Percentiles rank a stretch among this genome's conserved stretches.
phyloP scores from a whole-genome alignment of 2,113 vertebrate species.

The Grammomys dolichurus region DNA sequence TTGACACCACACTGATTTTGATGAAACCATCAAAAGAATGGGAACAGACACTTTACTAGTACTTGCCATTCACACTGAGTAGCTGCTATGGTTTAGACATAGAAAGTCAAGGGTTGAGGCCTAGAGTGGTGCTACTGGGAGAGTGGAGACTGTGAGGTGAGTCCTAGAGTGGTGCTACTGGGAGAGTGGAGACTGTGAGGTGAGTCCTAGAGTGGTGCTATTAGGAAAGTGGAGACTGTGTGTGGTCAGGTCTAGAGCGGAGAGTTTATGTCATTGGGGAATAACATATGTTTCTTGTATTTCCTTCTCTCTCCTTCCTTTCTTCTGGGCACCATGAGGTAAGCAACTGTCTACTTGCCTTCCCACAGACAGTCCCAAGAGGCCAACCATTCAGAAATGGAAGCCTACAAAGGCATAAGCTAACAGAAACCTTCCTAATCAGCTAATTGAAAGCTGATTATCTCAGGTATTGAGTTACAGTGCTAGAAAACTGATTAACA shows the following conservation, averaged over 20 bases:
- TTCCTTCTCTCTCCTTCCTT: not conserved
- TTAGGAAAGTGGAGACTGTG: no score
- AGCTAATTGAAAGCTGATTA: not conserved
- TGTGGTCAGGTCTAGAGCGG: not conserved
- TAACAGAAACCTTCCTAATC: not conserved
- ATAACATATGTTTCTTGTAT: not conserved
- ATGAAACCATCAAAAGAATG: constrained; percentile 3
- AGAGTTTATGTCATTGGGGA: not conserved
- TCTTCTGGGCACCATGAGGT: not conserved
- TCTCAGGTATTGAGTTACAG: not conserved
- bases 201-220: no score
- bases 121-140: no score
- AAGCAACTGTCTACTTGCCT: not conserved
- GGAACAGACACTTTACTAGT: not conserved
- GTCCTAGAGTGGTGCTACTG: no score
- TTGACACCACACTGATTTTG: not conserved
- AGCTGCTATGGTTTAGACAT: not conserved
- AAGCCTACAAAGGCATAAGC: not conserved
- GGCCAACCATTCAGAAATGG: not conserved
- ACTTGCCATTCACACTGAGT: not conserved
- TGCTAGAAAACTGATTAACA: not conserved
- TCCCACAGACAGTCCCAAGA: not conserved
- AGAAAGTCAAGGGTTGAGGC: not conserved
- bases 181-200: no score
- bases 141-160: no score